Evolutionary conservation across 92 coral and sea anemone genomes (phyloP).

Genomic region (Zoanthus gigantus): DNA sequence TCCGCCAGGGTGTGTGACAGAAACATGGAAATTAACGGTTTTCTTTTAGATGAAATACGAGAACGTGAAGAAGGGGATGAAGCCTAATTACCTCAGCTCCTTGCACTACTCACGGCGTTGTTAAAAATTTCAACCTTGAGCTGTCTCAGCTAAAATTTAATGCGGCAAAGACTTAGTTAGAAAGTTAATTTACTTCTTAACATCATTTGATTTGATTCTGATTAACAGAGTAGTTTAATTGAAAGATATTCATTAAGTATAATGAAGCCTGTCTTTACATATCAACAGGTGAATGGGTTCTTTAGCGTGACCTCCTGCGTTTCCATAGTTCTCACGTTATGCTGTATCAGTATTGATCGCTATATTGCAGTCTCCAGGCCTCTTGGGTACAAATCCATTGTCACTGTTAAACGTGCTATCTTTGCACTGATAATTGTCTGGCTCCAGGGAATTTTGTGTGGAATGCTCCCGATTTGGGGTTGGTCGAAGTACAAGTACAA

Average conservation of each 20-base stretch:
- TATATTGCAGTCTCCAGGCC: slow-evolving; percentile 90
- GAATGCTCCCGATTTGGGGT: slow-evolving; percentile 82
- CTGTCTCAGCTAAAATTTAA: too few relatives aligned
- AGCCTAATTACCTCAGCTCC: too few relatives aligned
- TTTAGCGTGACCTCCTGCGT: slow-evolving; percentile 77
- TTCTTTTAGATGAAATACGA: too few relatives aligned
- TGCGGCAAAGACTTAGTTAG: too few relatives aligned
- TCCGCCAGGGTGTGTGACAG: too few relatives aligned
- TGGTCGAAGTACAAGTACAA: slow-evolving; percentile 83
- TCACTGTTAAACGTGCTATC: slow-evolving; percentile 78
- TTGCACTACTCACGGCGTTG: too few relatives aligned
- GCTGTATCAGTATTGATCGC: slow-evolving; percentile 91
- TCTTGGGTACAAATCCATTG: slow-evolving; percentile 71
- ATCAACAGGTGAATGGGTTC: slow-evolving; percentile 84
- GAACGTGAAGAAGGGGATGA: too few relatives aligned
- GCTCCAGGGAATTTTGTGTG: slow-evolving; percentile 78
- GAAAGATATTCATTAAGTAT: not conserved
- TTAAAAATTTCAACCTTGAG: too few relatives aligned
- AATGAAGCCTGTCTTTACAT: not conserved
- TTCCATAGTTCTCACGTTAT: slow-evolving; percentile 78
- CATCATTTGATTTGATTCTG: not conserved
- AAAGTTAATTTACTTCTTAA: too few relatives aligned
- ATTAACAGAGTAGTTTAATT: not conserved
- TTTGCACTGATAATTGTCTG: slow-evolving; percentile 70
- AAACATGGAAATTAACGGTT: too few relatives aligned